These are phyloP conservation scores for Coregonus ussuriensis DNA, from an alignment of 2,797 vertebrate genomes.

Conservation along the genomic window DNA sequence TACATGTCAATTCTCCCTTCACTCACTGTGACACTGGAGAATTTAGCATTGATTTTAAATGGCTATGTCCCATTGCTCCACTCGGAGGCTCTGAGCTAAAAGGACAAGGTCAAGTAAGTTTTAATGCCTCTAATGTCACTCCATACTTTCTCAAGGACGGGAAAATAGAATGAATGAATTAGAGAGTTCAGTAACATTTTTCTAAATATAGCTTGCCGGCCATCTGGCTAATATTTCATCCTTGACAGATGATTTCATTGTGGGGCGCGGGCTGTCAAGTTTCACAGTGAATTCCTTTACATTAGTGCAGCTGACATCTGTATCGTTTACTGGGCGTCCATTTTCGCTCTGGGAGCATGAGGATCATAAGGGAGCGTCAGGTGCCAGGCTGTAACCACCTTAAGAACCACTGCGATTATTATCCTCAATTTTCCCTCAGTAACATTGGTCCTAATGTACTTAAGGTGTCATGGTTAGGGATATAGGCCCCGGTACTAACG, in stretches of 20 bases:
- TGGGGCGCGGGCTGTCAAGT: background rate
- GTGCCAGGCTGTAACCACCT: background rate
- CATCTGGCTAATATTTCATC: background rate
- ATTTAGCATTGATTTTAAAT: background rate
- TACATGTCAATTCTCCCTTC: background rate
- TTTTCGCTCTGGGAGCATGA: background rate
- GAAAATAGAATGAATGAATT: background rate
- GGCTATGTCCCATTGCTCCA: background rate
- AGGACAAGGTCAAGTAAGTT: background rate
- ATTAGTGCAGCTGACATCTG: constrained; percentile 1
- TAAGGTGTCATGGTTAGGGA: background rate
- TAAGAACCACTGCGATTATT: background rate
- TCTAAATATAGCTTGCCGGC: background rate
- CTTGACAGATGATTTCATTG: constrained; percentile 5
- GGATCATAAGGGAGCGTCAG: background rate
- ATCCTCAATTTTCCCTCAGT: background rate
- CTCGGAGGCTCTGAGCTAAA: background rate
- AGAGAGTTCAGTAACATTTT: background rate
- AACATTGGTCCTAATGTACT: background rate
- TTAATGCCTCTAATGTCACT: background rate
- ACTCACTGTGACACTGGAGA: background rate
- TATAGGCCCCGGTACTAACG: background rate
- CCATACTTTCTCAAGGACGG: background rate
- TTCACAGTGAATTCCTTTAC: constrained; percentile 7
- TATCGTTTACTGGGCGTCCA: background rate